phyloP scores from a whole-genome alignment of 1,140 invertebrate species.

The Leptopilina clavipes region DNA sequence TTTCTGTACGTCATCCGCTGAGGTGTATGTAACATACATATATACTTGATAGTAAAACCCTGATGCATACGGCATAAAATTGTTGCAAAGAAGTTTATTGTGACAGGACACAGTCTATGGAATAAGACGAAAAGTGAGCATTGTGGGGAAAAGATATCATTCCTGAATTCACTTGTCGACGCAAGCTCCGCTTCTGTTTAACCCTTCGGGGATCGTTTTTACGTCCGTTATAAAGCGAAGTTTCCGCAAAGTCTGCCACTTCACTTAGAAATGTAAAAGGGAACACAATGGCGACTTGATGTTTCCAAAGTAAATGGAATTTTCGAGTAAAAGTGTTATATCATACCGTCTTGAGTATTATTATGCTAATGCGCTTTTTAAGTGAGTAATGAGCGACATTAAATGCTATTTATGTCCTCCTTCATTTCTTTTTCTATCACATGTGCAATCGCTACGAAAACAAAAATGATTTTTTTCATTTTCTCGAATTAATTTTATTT shows the following conservation, averaged over 20 bases:
- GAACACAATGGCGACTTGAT: conserved; percentile 28
- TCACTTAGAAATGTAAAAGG: conserved; percentile 30
- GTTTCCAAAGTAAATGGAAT: conserved; percentile 29
- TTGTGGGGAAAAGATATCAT: conserved; percentile 24
- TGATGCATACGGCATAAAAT: conserved; percentile 1
- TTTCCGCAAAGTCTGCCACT: conserved; percentile 27
- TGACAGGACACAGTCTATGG: background rate
- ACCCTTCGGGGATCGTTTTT: conserved; percentile 29
- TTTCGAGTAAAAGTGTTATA: conserved; percentile 20
- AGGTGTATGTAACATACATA: background rate
- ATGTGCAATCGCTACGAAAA: background rate
- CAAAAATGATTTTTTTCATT: too few species aligned
- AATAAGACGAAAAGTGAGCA: conserved; percentile 5
- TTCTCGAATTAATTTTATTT: too few species aligned
- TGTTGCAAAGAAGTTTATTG: conserved; percentile 22
- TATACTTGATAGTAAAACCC: background rate
- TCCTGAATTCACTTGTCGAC: conserved; percentile 18
- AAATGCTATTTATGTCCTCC: background rate
- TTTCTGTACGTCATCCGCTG: conserved; percentile 24
- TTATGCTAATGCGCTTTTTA: conserved; percentile 25
- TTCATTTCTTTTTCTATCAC: background rate
- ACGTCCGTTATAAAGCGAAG: conserved; percentile 32
- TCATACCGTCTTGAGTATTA: conserved; percentile 21
- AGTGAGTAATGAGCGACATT: background rate
- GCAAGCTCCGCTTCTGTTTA: background rate